Evolutionary conservation across 2,797 vertebrate genomes (phyloP).

Genomic region (Hydrolagus colliei): DNA sequence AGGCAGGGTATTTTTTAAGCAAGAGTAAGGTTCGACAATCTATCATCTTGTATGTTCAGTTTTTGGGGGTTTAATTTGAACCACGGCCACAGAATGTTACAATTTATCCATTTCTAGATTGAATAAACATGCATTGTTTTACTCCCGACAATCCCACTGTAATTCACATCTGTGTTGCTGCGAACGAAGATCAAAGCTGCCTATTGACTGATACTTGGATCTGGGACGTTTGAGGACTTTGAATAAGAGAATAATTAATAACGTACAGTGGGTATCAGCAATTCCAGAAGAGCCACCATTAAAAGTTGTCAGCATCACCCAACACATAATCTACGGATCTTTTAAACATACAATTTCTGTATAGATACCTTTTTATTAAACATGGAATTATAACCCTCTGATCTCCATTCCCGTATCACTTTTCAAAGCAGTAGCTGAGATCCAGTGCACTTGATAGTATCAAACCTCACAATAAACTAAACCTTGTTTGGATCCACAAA

Average conservation of each 20-base stretch:
- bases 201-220: constrained; percentile 9
- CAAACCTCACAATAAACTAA: background rate
- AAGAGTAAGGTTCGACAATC: constrained; percentile 26
- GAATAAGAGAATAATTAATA: background rate
- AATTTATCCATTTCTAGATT: constrained; percentile 19
- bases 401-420: background rate
- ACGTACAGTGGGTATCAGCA: background rate
- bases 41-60: background rate
- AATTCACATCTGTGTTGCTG: constrained; percentile 25
- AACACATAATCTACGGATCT: background rate
- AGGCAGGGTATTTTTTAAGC: background rate
- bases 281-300: background rate
- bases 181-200: constrained; percentile 13
- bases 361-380: background rate
- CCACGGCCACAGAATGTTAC: constrained; percentile 27
- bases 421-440: background rate
- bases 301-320: background rate
- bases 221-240: background rate
- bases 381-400: background rate
- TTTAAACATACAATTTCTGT: background rate
- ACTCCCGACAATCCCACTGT: background rate
- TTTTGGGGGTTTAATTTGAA: constrained; percentile 24
- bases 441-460: background rate
- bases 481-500: too few species aligned
- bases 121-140: constrained; percentile 11